phyloP scores from a whole-genome alignment of 2,797 vertebrate species.

The Arrhamphus sclerolepis region DNA sequence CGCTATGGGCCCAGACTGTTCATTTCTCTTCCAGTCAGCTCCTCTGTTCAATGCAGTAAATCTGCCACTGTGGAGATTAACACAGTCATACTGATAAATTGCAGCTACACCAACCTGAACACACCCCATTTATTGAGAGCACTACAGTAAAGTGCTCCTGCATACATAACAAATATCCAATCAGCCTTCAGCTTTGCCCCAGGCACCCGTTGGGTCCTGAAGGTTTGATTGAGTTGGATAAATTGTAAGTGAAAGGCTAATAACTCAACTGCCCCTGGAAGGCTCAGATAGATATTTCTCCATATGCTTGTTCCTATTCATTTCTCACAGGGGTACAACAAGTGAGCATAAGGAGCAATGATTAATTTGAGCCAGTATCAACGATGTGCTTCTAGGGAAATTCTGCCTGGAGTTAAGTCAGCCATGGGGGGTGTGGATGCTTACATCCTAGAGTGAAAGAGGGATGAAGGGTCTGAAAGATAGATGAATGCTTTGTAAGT shows the following conservation, averaged over 20 bases:
- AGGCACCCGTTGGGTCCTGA: constrained; percentile 18
- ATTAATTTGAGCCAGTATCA: constrained; percentile 46
- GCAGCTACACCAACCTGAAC: constrained; percentile 52
- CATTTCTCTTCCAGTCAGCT: constrained; percentile 68
- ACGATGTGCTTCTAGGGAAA: constrained; percentile 30
- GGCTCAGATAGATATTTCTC: constrained; percentile 43
- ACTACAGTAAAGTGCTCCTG: constrained; percentile 27
- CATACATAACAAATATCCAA: constrained; percentile 63
- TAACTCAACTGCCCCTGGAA: constrained; percentile 55
- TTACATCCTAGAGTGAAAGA: constrained; percentile 32
- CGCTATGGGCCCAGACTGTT: constrained; percentile 54
- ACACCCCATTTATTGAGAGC: constrained; percentile 47
- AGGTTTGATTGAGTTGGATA: constrained; percentile 34
- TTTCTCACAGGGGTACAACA: constrained; percentile 47
- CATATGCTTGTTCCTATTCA: constrained; percentile 44
- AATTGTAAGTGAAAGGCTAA: constrained; percentile 62
- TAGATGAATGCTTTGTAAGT: constrained; percentile 7
- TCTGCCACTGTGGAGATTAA: constrained; percentile 63
- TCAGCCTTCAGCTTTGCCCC: constrained; percentile 47
- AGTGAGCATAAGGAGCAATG: constrained; percentile 32
- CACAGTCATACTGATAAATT: constrained; percentile 74
- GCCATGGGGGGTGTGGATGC: constrained; percentile 9
- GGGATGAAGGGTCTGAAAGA: constrained; percentile 11
- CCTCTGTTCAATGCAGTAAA: constrained; percentile 60
- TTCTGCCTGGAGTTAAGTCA: constrained; percentile 44